These are phyloP conservation scores for Crossaster papposus DNA, from an alignment of 53 echinoderm and acorn worm genomes.

Conservation along the genomic window DNA sequence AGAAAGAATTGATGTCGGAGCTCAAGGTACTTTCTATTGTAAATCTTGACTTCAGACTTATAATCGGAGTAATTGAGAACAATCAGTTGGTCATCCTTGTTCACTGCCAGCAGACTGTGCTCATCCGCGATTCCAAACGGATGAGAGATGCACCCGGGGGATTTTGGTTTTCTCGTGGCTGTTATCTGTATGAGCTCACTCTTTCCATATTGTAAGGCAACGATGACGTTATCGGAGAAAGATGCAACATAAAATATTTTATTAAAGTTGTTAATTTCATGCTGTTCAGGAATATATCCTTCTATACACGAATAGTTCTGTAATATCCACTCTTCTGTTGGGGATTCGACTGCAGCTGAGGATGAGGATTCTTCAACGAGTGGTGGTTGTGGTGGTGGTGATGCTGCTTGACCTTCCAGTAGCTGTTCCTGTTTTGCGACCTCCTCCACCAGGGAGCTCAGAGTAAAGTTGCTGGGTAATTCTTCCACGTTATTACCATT, in stretches of 20 bases:
- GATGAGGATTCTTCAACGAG: too few relatives aligned
- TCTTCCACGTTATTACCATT: not conserved
- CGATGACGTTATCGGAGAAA: not conserved
- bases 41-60: not conserved
- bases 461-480: not conserved
- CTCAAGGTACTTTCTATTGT: not conserved
- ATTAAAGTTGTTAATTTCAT: not conserved
- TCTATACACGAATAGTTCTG: not conserved
- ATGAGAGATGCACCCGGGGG: not conserved
- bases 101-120: not conserved
- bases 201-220: not conserved
- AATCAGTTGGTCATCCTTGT: conserved; percentile 10
- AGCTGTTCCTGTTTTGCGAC: not conserved
- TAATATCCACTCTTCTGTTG: not conserved
- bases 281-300: not conserved
- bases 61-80: not conserved
- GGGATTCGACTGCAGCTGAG: not conserved
- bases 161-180: not conserved
- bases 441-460: conserved; percentile 13
- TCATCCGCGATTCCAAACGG: not conserved
- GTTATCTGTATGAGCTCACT: not conserved
- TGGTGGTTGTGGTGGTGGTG: not conserved
- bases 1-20: not conserved
- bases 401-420: not conserved
- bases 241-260: not conserved